Conservation (phyloP, 1,140 invertebrate genomes). For the Bombyx mandarina region DNA sequence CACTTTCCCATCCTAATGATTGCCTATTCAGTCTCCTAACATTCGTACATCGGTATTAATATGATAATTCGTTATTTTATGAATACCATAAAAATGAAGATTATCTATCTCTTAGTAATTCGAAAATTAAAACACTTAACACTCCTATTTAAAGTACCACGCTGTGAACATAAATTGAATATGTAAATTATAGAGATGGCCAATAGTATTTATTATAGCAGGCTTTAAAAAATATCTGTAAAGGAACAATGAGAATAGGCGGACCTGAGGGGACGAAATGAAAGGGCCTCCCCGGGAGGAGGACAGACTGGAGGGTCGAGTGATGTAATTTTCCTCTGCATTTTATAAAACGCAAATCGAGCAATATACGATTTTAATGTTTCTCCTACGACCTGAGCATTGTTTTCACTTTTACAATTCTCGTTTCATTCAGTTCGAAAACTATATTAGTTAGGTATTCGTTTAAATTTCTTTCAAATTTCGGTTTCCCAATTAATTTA, state of each 20-base stretch:
- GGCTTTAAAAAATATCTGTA: slow-evolving; percentile 43
- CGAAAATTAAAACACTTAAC: no score
- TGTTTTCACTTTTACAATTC: slow-evolving; percentile 9
- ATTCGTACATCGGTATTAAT: slow-evolving; percentile 4
- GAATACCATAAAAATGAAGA: no score
- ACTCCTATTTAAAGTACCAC: slow-evolving; percentile 1
- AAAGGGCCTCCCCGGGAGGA: slow-evolving; percentile 36
- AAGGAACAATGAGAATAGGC: slow-evolving; percentile 20
- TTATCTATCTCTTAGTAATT: no score
- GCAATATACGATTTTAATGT: slow-evolving; percentile 23
- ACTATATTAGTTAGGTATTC: slow-evolving; percentile 21
- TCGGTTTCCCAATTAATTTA: slow-evolving; percentile 30
- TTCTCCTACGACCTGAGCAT: slow-evolving; percentile 25
- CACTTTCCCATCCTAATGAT: neutral
- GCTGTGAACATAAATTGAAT: slow-evolving; percentile 25
- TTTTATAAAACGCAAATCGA: slow-evolving; percentile 27
- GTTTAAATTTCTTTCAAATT: slow-evolving; percentile 34
- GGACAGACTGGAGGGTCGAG: slow-evolving; percentile 24
- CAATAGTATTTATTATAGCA: slow-evolving; percentile 30
- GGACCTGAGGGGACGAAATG: slow-evolving; percentile 31
- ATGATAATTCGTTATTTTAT: slow-evolving; percentile 7
- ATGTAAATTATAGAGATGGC: slow-evolving; percentile 32
- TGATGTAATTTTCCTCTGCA: slow-evolving; percentile 47
- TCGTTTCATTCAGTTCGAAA: slow-evolving; percentile 11
- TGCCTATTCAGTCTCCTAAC: slow-evolving; percentile 4